phyloP scores from a whole-genome alignment of 1,140 invertebrate species.

The Eumaeus atala region DNA sequence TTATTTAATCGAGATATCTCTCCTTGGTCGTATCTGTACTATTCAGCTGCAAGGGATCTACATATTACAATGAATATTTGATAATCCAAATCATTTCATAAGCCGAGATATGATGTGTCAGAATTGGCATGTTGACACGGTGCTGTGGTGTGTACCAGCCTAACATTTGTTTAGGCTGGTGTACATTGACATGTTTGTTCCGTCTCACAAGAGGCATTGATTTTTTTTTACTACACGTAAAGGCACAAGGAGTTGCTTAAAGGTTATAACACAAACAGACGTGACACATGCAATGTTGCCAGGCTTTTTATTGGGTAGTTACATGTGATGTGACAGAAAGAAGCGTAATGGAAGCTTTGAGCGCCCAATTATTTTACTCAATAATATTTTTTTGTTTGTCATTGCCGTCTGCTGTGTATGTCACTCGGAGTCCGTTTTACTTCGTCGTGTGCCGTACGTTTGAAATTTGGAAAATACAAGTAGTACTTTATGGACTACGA shows the following conservation, averaged over 20 bases:
- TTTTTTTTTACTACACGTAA: neutral
- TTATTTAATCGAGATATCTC: no score
- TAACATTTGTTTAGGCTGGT: neutral
- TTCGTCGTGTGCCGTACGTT: no score
- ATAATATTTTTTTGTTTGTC: no score
- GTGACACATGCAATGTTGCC: no score
- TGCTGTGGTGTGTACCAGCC: neutral
- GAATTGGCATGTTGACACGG: neutral
- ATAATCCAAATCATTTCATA: neutral
- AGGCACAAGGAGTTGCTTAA: neutral
- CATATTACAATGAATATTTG: neutral
- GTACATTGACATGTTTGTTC: constrained; percentile 2
- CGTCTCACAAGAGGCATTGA: neutral
- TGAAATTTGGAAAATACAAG: no score
- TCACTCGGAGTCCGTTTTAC: no score
- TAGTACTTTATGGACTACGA: no score
- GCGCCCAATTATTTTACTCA: no score
- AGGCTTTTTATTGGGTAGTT: no score
- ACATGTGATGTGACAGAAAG: no score
- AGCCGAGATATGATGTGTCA: neutral
- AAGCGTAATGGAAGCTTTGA: no score
- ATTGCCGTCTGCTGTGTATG: no score
- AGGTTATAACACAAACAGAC: neutral
- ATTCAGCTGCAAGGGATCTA: neutral
- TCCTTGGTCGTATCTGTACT: neutral